Evolutionary conservation across 37 sponge, comb jelly and placozoan genomes (phyloP), one percentile per base, ranked within the genome.

Genomic region (Amphimedon queenslandica): DNA sequence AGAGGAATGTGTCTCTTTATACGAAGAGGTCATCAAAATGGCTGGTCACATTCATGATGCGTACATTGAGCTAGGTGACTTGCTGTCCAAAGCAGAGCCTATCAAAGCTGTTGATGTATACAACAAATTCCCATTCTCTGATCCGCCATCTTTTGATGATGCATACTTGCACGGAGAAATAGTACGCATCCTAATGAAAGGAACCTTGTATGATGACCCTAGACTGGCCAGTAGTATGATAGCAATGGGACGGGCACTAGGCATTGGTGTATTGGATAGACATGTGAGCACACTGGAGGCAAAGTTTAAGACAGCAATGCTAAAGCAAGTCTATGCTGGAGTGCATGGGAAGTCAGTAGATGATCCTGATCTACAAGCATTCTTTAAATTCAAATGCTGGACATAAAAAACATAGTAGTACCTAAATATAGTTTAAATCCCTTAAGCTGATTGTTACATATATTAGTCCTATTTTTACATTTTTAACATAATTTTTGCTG

Each of bases 361-460:
- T 53, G 89, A 93, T 58, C 80, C 89, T 8, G 87, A 84, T 21
- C 77, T 97, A 28, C 86, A 90, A 75, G 88, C 88, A 1, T 96
- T 90, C 89, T 96, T 96, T 84, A 97, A 89, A 65, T 94, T 87
- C 82, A 94, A 90, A 57, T 90, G 88, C 58, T 94, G 95, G 95
- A 67, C 39, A 3, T 94, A 65, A 87, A 29, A 24, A 35, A n/a
- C n/a, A n/a, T n/a, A n/a, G n/a, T n/a, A n/a, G n/a, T n/a, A n/a
- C n/a, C n/a, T n/a, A n/a, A n/a, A 16, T 33, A 73, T 3, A 58
- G 16, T 55, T 33, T 27, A 70, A 24, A 67, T 30, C 35, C 3
- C 8, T 13, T 13, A 47, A 13, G 8, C 13, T 47, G 13, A 8
- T 47, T 18, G 51, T 47, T 18, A 47, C 13, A 47, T 47, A 47